Conservation (phyloP, 2,113 vertebrate species). For the Poecile atricapillus region DNA sequence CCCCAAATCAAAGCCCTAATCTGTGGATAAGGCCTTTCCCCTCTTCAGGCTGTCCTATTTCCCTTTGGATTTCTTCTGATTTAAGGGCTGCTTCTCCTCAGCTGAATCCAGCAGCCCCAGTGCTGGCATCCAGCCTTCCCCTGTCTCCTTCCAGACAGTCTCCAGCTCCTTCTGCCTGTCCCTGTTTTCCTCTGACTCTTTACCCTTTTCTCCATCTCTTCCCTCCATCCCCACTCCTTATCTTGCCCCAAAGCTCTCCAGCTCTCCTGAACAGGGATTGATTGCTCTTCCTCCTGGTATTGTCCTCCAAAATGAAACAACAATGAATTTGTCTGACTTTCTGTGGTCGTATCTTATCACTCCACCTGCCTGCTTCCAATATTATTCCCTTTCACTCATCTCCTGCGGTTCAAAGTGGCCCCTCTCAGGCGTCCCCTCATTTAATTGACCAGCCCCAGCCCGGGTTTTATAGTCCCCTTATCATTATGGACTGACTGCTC, state of each 20-base stretch:
- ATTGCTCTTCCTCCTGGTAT: not conserved
- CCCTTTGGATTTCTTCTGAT: not conserved
- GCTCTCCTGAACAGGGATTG: not conserved
- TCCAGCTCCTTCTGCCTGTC: not conserved
- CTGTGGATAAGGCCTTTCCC: not conserved
- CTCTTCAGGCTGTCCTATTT: not conserved
- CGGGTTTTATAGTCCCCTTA: constrained; percentile 35
- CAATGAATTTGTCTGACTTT: not conserved
- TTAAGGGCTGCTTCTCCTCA: not conserved
- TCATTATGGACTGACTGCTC: constrained; percentile 23
- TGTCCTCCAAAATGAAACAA: not conserved
- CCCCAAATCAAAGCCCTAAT: not conserved
- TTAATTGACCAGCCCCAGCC: not conserved
- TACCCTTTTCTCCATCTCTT: not conserved
- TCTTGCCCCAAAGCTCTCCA: not conserved
- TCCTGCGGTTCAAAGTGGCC: not conserved
- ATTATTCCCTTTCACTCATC: not conserved
- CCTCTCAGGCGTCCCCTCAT: not conserved
- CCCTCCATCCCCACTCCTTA: not conserved
- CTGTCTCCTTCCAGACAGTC: not conserved
- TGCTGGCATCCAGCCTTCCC: not conserved
- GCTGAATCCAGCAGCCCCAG: not conserved
- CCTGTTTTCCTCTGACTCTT: not conserved
- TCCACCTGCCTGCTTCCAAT: constrained; percentile 10
- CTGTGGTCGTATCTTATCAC: not conserved